Percentiles rank a stretch among this genome's conserved stretches.
These are phyloP conservation scores for Berghia stephanieae DNA, from an alignment of 1,140 invertebrate species.

Conservation along the genomic window DNA sequence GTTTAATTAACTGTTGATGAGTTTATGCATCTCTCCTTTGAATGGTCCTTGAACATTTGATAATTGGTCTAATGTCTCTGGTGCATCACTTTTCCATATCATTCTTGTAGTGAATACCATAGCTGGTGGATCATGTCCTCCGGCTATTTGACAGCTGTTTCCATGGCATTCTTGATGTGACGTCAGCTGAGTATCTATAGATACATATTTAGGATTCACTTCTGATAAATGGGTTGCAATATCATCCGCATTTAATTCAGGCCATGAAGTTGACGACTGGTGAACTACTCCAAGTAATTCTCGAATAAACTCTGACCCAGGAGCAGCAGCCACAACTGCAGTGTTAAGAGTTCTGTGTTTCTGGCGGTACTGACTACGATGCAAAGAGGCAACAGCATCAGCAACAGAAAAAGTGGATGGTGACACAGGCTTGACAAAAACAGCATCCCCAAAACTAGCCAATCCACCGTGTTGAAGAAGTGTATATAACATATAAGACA, in stretches of 20 bases:
- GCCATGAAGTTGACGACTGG: background rate
- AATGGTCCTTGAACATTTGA: constrained; percentile 3
- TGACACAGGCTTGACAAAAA: constrained; percentile 3
- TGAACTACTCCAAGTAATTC: background rate
- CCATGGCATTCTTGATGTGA: constrained; percentile 16
- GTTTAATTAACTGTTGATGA: too few relatives aligned
- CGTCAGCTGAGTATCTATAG: constrained; percentile 13
- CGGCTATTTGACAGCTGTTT: background rate
- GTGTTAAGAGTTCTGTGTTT: constrained; percentile 24
- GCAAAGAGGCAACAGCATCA: background rate
- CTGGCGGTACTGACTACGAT: constrained; percentile 17
- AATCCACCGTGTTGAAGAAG: constrained; percentile 21
- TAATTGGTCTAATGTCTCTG: constrained; percentile 16
- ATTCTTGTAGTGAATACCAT: constrained; percentile 19
- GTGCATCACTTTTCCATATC: background rate
- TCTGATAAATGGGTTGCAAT: constrained; percentile 21
- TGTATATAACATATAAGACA: constrained; percentile 20
- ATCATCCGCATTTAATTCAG: constrained; percentile 21
- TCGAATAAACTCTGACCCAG: constrained; percentile 17
- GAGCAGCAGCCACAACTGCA: constrained; percentile 12
- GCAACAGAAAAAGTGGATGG: background rate
- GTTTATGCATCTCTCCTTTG: constrained; percentile 6
- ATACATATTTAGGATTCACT: constrained; percentile 1
- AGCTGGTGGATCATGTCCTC: constrained; percentile 10
- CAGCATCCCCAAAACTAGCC: constrained; percentile 24